Evolutionary conservation across 2,888 invertebrate species (phyloP), one percentile per base, ranked within the genome.

Genomic region (Himalopsyche tibetana): DNA sequence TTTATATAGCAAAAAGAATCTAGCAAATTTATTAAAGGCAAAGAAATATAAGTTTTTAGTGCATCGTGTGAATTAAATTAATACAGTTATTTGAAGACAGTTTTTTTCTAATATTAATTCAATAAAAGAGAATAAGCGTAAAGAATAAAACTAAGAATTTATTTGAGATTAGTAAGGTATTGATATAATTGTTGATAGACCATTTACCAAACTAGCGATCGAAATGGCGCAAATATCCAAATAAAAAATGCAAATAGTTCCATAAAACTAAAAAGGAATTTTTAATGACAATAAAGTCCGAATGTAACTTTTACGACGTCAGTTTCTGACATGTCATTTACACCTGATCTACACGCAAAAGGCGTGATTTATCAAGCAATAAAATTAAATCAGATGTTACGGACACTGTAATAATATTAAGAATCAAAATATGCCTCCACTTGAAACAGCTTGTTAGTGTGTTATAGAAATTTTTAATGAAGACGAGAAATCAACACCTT

Each of bases 331-430:
- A 80, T 84, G 63, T 81, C 80, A 82, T 69, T 63, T 84, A 84
- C 84, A 84, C 84, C 84, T 84, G 84, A 82, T 82, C 81, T 55
- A 55, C 51, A 84, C 82, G 63, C 55, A 84, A 84, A 81, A 63
- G 84, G 63, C 45, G 51, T 84, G 80, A 84, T 74, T 74, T 74
- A 74, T 74, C 74, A 74, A 74, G 38, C 38, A 74, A 74, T 74
- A 74, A 74, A 74, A 74, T 74, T 74, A 74, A 74, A 74, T 28
- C 74, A 74, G 36, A 12, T 38, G 36, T 74, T 74, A 74, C 74
- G 28, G 36, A 15, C 74, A 74, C 74, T 19, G 74, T 36, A 74
- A 74, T 74, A 74, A 74, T 74, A 74, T 9, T 36, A 38, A 74
- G 36, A 74, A 38, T 36, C 74, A 74, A 74, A 74, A 74, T 36